These are phyloP conservation scores for Benthosema pterotum DNA, from an alignment of 2,797 vertebrate genomes.

Conservation along the genomic window DNA sequence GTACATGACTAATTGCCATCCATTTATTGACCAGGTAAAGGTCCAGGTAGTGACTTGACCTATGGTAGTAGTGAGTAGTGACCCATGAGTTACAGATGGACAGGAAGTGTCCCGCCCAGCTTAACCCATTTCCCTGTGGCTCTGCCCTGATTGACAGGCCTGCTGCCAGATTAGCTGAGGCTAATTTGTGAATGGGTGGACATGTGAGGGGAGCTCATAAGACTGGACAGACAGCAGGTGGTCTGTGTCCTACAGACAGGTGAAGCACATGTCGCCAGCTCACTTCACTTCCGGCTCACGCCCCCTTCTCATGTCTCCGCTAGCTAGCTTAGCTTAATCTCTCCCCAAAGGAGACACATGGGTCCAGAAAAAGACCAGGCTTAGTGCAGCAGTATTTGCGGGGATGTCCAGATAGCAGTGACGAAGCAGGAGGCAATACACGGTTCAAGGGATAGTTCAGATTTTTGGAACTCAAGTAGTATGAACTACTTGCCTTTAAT, in stretches of 20 bases:
- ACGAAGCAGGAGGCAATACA: not conserved
- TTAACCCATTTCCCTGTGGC: not conserved
- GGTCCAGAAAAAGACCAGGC: conserved; percentile 26
- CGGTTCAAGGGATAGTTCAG: too few relatives aligned
- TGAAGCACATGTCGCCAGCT: conserved; percentile 35
- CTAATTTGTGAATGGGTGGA: conserved; percentile 49
- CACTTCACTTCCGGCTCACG: conserved; percentile 5
- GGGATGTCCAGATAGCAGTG: conserved; percentile 26
- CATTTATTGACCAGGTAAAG: too few relatives aligned
- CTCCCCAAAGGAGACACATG: conserved; percentile 50
- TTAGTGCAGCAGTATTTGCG: conserved; percentile 25
- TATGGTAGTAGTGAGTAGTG: too few relatives aligned
- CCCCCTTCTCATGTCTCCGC: conserved; percentile 40
- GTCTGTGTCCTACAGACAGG: conserved; percentile 18
- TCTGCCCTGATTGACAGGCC: conserved; percentile 13
- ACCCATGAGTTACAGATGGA: too few relatives aligned
- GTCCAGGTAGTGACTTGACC: too few relatives aligned
- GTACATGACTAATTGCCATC: too few relatives aligned
- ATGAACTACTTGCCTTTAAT: too few relatives aligned
- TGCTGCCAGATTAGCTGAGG: conserved; percentile 27
- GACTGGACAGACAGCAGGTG: conserved; percentile 3
- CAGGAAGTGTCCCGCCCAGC: not conserved
- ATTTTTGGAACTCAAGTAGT: too few relatives aligned
- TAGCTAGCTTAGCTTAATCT: conserved; percentile 65
- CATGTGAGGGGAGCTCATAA: conserved; percentile 26